Evolutionary conservation across 2,113 vertebrate genomes (phyloP).

Genomic region (Erythrolamprus reginae): DNA sequence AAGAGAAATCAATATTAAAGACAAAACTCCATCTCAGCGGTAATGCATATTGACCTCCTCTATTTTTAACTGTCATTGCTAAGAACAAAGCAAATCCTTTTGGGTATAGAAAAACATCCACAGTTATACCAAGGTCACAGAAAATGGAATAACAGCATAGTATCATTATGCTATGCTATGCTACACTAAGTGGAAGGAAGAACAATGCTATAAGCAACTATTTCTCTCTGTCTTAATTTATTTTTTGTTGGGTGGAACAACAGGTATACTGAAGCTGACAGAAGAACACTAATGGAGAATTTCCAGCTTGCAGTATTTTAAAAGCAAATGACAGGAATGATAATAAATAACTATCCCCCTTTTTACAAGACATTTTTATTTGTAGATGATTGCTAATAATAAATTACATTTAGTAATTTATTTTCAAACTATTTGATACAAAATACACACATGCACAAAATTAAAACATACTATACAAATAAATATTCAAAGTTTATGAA

Average conservation of each 20-base stretch:
- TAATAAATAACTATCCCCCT: not conserved
- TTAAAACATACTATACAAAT: not conserved
- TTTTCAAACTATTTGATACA: not conserved
- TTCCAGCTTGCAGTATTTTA: slow-evolving; percentile 12
- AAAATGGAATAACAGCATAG: slow-evolving; percentile 3
- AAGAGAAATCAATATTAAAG: slow-evolving; percentile 57
- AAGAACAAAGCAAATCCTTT: slow-evolving; percentile 56
- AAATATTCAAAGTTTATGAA: not conserved
- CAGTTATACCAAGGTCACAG: slow-evolving; percentile 35
- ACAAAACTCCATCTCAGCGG: slow-evolving; percentile 34
- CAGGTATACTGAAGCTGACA: not conserved
- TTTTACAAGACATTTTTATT: slow-evolving; percentile 1
- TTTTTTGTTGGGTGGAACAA: not conserved
- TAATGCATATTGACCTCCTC: slow-evolving; percentile 57
- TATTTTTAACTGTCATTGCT: slow-evolving; percentile 62
- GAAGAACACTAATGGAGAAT: not conserved
- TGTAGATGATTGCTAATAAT: not conserved
- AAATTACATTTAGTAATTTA: not conserved
- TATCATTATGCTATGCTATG: not conserved
- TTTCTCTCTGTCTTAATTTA: not conserved
- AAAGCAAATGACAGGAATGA: not conserved
- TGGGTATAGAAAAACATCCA: slow-evolving; percentile 52
- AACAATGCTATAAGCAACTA: not conserved
- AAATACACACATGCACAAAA: not conserved
- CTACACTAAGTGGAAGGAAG: fast-evolving